phyloP scores from a whole-genome alignment of 92 coral and sea anemone genomes.

The Chrysogorgia sp. region DNA sequence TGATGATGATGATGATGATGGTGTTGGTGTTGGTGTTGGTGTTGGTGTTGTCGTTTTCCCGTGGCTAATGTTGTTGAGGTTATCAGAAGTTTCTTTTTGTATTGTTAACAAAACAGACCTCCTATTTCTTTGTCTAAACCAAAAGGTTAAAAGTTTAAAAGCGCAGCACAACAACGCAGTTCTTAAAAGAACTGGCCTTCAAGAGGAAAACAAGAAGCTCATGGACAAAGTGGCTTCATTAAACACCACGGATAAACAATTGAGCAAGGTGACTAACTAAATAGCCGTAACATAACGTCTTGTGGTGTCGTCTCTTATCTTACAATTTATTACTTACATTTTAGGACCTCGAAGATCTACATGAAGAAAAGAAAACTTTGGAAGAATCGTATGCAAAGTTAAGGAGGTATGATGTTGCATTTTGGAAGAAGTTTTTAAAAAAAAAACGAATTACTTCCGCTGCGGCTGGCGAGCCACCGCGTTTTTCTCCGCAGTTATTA shows the following conservation, averaged over 20 bases:
- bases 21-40: no score
- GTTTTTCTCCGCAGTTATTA: no score
- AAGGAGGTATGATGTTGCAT: slow-evolving; percentile 69
- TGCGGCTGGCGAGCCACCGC: no score
- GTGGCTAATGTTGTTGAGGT: no score
- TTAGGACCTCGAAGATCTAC: slow-evolving; percentile 81
- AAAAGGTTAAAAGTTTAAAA: slow-evolving; percentile 69
- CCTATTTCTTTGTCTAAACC: no score
- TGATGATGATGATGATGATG: background rate
- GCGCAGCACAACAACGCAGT: slow-evolving; percentile 73
- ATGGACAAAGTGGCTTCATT: slow-evolving; percentile 73
- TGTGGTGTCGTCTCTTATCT: no score
- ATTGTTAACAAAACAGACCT: no score
- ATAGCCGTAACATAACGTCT: no score
- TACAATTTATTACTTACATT: slow-evolving; percentile 5
- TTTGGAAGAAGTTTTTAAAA: no score
- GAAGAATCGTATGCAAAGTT: slow-evolving; percentile 91
- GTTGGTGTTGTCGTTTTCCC: no score
- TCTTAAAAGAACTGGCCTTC: slow-evolving; percentile 77
- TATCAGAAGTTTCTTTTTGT: no score
- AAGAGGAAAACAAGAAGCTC: slow-evolving; percentile 75
- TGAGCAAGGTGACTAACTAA: slow-evolving; percentile 65
- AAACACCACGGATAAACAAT: slow-evolving; percentile 82
- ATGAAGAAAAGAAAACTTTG: slow-evolving; percentile 83
- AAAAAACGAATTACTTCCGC: no score